Evolutionary conservation across 2,797 vertebrate genomes (phyloP), one percentile per base, ranked within the genome.

Genomic region (Eurystomus glaucurus): DNA sequence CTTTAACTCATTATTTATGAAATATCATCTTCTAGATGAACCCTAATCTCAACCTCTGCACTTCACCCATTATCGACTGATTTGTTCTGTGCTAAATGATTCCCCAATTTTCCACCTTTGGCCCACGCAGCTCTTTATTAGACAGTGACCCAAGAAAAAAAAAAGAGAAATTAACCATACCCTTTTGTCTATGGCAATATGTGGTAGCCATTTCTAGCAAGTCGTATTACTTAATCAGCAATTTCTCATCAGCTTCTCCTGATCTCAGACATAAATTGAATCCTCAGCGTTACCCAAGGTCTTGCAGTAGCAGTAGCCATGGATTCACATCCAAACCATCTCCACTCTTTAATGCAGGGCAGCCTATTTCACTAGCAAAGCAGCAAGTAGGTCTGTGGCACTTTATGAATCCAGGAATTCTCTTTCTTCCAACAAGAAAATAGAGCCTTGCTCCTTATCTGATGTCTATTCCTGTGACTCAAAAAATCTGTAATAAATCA

Each of bases 271-370:
- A 23, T 35, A 52, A 69, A 52, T 37, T 23, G 13, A 76, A 45
- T 43, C 11, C 37, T 68, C 16, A 31, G 1, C 45, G 31, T 45
- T 54, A 54, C 23, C 23, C 28, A 39, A 39, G 45, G 46, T 18
- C 21, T 60, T 68, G 17, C 1, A 1, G 10, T 14, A 22, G 14
- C 16, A 26, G 6, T 33, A 60, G 37, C 62, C 2, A 1, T 66
- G 20, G 21, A 31, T 43, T 17, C 25, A 23, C 43, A 50, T 10
- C 13, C 43, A 41, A 74, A 50, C 19, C 43, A 23, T 12, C 25
- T 52, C 19, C 19, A 31, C 8, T 70, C 14, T n/a, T 33, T 11
- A 29, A 15, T 16, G 37, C 16, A 33, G 23, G 29, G 9, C 8
- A 41, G 19, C 14, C 29, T 81, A 3, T 60, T 60, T 51, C 58